phyloP scores from a whole-genome alignment of 2,888 invertebrate species.

The Gerosis bhagava region DNA sequence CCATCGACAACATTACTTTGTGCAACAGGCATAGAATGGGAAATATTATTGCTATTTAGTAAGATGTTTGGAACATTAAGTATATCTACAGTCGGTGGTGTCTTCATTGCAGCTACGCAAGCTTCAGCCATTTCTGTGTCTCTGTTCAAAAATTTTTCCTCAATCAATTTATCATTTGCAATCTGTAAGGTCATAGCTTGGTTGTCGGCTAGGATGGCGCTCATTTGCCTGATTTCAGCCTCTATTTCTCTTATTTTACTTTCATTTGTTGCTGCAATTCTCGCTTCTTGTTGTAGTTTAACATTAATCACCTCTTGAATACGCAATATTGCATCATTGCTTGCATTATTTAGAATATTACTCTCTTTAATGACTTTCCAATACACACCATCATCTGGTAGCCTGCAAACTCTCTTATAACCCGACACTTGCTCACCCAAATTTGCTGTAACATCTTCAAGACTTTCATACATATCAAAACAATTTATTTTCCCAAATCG shows the following conservation, averaged over 20 bases:
- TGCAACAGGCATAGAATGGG: constrained; percentile 42
- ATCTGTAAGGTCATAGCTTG: constrained; percentile 57
- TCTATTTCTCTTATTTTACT: constrained; percentile 64
- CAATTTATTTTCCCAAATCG: constrained; percentile 83
- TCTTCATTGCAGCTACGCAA: constrained; percentile 62
- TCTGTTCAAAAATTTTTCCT: constrained; percentile 53
- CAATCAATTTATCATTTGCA: constrained; percentile 52
- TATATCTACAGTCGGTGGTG: constrained; percentile 55
- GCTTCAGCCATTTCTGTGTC: constrained; percentile 69
- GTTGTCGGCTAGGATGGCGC: constrained; percentile 63
- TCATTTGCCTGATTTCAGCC: constrained; percentile 73
- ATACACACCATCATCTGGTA: constrained; percentile 62
- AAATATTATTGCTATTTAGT: constrained; percentile 46
- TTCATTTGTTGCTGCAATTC: constrained; percentile 67
- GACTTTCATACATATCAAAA: constrained; percentile 76
- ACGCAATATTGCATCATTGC: constrained; percentile 64
- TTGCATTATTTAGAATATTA: constrained; percentile 59
- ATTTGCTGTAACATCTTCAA: constrained; percentile 80
- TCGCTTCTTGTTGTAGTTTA: constrained; percentile 64
- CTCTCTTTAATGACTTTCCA: constrained; percentile 67
- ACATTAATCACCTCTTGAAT: constrained; percentile 71
- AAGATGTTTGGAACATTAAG: constrained; percentile 54
- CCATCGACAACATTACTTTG: constrained; percentile 47
- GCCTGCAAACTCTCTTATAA: constrained; percentile 61
- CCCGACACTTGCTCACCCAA: constrained; percentile 75